These are phyloP conservation scores for Nasonia giraulti DNA, from an alignment of 1,140 invertebrate species.

Conservation along the genomic window DNA sequence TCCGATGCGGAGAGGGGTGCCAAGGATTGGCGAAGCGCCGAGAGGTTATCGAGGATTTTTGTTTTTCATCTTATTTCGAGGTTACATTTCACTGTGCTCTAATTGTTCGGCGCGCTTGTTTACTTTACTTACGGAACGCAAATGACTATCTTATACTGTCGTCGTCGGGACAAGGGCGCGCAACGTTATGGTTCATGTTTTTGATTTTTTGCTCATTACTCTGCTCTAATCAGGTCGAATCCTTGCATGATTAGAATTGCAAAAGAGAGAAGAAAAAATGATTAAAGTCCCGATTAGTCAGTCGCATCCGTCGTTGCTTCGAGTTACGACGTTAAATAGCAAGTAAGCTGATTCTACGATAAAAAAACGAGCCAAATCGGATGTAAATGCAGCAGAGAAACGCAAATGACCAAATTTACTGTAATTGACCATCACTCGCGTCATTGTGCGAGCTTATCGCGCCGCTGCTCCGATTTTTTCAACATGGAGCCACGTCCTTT, in stretches of 20 bases:
- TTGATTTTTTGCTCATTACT: not conserved
- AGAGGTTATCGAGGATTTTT: too few relatives aligned
- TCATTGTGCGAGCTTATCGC: constrained; percentile 1
- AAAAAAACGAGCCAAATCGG: not conserved
- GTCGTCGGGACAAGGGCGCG: too few relatives aligned
- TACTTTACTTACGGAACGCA: too few relatives aligned
- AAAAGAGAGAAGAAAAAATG: not conserved
- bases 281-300: too few relatives aligned
- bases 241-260: not conserved
- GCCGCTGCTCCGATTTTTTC: constrained; percentile 23
- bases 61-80: too few relatives aligned
- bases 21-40: too few relatives aligned
- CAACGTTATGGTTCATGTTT: not conserved
- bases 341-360: too few relatives aligned
- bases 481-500: constrained; percentile 17
- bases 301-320: not conserved
- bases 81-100: too few relatives aligned
- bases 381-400: not conserved
- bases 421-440: constrained; percentile 35
- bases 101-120: too few relatives aligned
- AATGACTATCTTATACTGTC: too few relatives aligned
- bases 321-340: not conserved
- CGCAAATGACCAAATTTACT: not conserved
- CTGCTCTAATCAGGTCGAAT: not conserved
- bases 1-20: too few relatives aligned